These are phyloP conservation scores for Acromyrmex heyeri DNA, from an alignment of 1,140 invertebrate species.

Conservation along the genomic window DNA sequence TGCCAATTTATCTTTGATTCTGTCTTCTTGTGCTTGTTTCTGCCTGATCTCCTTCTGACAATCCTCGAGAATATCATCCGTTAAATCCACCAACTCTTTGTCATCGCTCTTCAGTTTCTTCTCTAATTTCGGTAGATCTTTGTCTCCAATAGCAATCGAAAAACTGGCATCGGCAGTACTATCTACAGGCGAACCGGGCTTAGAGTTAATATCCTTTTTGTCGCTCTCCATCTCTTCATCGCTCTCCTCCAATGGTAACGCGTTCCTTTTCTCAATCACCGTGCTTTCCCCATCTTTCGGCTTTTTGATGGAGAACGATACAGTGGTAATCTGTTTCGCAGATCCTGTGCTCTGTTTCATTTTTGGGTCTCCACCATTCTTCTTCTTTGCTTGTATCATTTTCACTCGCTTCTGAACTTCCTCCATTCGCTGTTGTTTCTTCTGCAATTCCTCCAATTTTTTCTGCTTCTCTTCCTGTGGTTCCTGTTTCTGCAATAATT, in stretches of 20 bases:
- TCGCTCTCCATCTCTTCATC: constrained; percentile 90
- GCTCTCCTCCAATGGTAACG: constrained; percentile 91
- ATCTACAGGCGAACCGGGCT: constrained; percentile 76
- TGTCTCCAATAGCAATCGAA: constrained; percentile 48
- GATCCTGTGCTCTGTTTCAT: constrained; percentile 63
- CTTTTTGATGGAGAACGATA: constrained; percentile 94
- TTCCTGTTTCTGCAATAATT: constrained; percentile 84
- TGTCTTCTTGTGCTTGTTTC: constrained; percentile 87
- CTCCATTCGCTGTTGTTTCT: constrained; percentile 85
- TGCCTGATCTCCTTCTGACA: constrained; percentile 82
- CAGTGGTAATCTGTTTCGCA: constrained; percentile 87
- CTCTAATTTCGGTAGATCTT: constrained; percentile 66
- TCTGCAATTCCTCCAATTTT: constrained; percentile 84
- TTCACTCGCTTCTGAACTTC: constrained; percentile 86
- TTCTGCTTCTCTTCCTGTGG: constrained; percentile 85
- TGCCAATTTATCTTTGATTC: constrained; percentile 89
- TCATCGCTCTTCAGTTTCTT: constrained; percentile 76
- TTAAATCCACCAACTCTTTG: constrained; percentile 87
- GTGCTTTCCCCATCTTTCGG: constrained; percentile 91
- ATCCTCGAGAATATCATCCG: constrained; percentile 86
- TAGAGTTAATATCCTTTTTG: constrained; percentile 78
- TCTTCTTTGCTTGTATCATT: constrained; percentile 86
- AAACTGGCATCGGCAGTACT: constrained; percentile 16
- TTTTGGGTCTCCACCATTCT: constrained; percentile 73
- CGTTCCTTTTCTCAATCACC: constrained; percentile 89